Conservation (phyloP, 2,797 vertebrate genomes). For the Myripristis jacobus region DNA sequence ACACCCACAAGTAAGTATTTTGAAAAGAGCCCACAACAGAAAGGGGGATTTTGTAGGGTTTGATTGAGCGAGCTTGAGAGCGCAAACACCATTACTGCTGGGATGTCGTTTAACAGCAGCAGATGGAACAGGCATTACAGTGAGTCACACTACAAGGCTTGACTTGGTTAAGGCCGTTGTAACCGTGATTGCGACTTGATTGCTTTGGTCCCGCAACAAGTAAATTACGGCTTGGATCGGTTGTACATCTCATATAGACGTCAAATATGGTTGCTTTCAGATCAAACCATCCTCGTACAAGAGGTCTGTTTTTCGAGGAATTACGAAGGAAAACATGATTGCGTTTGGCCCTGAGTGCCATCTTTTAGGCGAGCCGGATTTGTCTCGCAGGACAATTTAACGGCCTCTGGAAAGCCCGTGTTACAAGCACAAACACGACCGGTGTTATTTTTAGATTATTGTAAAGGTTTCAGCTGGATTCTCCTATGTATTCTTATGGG, state of each 20-base stretch:
- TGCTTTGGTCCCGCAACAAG: conserved; percentile 53
- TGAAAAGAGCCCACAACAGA: conserved; percentile 34
- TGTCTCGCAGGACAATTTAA: conserved; percentile 34
- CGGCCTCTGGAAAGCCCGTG: conserved; percentile 19
- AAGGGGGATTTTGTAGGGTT: conserved; percentile 51
- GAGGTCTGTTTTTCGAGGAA: conserved; percentile 16
- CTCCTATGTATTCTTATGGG: not conserved
- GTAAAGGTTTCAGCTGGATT: conserved; percentile 9
- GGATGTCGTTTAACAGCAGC: conserved; percentile 49
- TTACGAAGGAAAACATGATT: conserved; percentile 5
- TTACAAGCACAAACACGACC: conserved; percentile 15
- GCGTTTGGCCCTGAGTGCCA: not conserved
- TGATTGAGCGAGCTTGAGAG: conserved; percentile 48
- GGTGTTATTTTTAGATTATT: not conserved
- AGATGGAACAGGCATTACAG: conserved; percentile 65
- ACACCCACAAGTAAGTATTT: conserved; percentile 29
- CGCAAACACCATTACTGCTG: conserved; percentile 44
- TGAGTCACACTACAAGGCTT: conserved; percentile 47
- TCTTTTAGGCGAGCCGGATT: conserved; percentile 38
- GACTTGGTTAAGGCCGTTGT: conserved; percentile 56
- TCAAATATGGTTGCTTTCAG: conserved; percentile 27
- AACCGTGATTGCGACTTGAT: conserved; percentile 64
- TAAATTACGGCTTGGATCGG: conserved; percentile 47
- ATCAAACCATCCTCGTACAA: conserved; percentile 41
- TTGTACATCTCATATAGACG: conserved; percentile 27